Evolutionary conservation across 2,888 invertebrate species (phyloP).

Genomic region (Caenorhabditis sp.): DNA sequence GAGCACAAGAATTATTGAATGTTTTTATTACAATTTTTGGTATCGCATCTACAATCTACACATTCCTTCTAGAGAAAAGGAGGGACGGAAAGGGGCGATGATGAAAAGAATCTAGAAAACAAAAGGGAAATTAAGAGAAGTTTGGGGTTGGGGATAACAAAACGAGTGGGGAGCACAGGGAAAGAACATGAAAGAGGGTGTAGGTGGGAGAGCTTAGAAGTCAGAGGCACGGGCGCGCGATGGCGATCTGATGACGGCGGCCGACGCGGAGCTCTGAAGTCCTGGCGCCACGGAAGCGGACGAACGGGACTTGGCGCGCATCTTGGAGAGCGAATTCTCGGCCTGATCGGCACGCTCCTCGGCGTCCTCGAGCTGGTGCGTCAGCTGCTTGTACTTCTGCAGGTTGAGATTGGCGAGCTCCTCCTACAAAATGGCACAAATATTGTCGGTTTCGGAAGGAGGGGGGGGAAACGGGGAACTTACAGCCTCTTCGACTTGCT

Average conservation of each 20-base stretch:
- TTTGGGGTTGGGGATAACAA: slow-evolving; percentile 12
- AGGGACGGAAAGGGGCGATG: slow-evolving; percentile 7
- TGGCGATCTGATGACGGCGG: slow-evolving; percentile 75
- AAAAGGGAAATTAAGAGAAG: slow-evolving; percentile 51
- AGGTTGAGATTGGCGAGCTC: slow-evolving; percentile 82
- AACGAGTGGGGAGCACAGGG: slow-evolving; percentile 43
- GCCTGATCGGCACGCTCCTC: slow-evolving; percentile 81
- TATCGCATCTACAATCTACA: slow-evolving; percentile 43
- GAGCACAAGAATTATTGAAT: slow-evolving; percentile 36
- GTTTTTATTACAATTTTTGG: slow-evolving; percentile 27
- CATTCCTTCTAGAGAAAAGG: slow-evolving; percentile 26
- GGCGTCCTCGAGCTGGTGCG: slow-evolving; percentile 81
- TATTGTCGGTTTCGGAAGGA: too few relatives aligned
- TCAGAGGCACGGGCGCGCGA: slow-evolving; percentile 72
- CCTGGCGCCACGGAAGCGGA: slow-evolving; percentile 71
- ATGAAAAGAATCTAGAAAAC: slow-evolving; percentile 29
- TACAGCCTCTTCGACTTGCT: slow-evolving; percentile 81
- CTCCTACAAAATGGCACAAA: slow-evolving; percentile 72
- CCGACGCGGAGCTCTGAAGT: slow-evolving; percentile 74
- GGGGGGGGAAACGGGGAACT: slow-evolving; percentile 37
- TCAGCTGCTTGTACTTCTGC: slow-evolving; percentile 82
- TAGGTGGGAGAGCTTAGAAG: slow-evolving; percentile 47
- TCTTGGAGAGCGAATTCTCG: slow-evolving; percentile 81
- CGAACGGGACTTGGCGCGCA: slow-evolving; percentile 77
- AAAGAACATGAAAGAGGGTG: slow-evolving; percentile 38